phyloP scores from a whole-genome alignment of 2,113 vertebrate species.

The Oostethus manadensis region DNA sequence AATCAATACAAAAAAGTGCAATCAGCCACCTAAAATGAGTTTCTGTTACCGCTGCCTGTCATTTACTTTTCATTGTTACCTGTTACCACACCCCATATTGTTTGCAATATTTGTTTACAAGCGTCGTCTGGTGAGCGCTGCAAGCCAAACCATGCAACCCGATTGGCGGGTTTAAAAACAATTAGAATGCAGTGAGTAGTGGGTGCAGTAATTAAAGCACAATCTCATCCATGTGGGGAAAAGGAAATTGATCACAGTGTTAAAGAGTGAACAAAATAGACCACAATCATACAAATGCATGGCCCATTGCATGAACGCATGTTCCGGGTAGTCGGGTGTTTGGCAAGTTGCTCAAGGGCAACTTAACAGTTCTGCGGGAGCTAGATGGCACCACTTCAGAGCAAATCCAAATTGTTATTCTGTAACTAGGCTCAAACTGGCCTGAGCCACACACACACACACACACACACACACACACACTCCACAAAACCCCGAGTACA shows the following conservation, averaged over 20 bases:
- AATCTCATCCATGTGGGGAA: too few relatives aligned
- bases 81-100: not conserved
- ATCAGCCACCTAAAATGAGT: not conserved
- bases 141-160: too few relatives aligned
- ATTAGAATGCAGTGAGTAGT: too few relatives aligned
- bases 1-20: too few relatives aligned
- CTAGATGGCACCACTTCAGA: not conserved
- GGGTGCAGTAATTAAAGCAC: too few relatives aligned
- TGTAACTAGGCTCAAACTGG: not conserved
- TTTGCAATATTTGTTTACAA: not conserved
- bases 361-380: not conserved
- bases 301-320: not conserved
- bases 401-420: not conserved
- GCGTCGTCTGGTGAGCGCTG: too few relatives aligned
- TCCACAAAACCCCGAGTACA: not conserved
- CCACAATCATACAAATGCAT: too few relatives aligned
- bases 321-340: not conserved
- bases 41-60: not conserved
- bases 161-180: too few relatives aligned
- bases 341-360: not conserved
- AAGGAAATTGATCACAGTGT: too few relatives aligned
- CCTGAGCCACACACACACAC: too few relatives aligned
- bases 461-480: not conserved
- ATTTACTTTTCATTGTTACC: constrained; percentile 2
- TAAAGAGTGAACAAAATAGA: too few relatives aligned